Conservation (phyloP, 2,113 vertebrate genomes). For the Cyrtonyx montezumae region DNA sequence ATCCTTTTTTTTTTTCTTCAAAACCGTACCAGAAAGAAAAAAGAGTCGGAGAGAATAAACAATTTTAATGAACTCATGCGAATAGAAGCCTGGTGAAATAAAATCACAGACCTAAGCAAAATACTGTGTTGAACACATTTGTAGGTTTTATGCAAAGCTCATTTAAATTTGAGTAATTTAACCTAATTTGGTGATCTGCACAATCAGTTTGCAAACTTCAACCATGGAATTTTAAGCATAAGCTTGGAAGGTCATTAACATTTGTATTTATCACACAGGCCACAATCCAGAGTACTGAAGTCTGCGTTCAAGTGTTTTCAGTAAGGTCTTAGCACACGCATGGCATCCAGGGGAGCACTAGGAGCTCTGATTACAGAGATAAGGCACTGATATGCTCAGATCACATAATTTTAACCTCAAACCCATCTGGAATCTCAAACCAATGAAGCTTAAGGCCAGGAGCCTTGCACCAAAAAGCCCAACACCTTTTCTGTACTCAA, state of each 20-base stretch:
- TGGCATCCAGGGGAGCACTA: neutral
- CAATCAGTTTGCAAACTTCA: constrained; percentile 72
- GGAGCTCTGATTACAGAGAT: neutral
- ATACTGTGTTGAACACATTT: constrained; percentile 51
- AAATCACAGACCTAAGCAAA: constrained; percentile 72
- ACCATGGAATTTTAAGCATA: constrained; percentile 64
- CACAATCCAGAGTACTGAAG: constrained; percentile 22
- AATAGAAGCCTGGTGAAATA: constrained; percentile 46
- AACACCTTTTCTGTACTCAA: neutral
- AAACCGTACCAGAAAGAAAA: neutral
- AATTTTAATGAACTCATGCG: constrained; percentile 68
- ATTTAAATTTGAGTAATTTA: constrained; percentile 69
- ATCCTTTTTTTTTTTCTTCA: constrained; percentile 52
- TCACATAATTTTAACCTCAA: neutral
- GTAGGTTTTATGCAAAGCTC: constrained; percentile 73
- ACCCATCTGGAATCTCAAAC: neutral
- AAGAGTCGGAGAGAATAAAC: neutral
- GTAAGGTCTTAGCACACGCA: neutral
- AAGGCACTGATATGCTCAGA: neutral
- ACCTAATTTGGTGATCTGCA: constrained; percentile 70
- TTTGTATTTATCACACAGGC: constrained; percentile 47
- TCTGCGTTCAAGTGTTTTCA: neutral
- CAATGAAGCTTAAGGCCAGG: neutral
- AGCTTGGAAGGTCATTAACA: constrained; percentile 61
- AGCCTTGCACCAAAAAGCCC: neutral